These are phyloP conservation scores for Trematomus loennbergii DNA, from an alignment of 2,113 vertebrate species.

Conservation along the genomic window DNA sequence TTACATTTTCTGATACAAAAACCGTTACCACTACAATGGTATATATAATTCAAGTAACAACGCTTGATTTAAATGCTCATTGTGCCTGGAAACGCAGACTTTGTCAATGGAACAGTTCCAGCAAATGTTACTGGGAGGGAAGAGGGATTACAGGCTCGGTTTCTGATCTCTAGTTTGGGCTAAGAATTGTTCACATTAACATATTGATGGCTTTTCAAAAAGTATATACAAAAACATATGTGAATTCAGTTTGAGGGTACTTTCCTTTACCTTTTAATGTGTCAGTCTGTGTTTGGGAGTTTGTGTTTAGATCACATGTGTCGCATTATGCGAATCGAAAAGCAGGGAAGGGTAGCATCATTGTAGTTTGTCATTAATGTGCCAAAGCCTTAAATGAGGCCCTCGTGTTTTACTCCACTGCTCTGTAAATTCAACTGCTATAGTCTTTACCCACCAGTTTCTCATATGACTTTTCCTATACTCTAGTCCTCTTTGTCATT, in stretches of 20 bases:
- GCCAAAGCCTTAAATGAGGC: conserved; percentile 52
- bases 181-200: conserved; percentile 61
- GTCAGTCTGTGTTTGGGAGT: not conserved
- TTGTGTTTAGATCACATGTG: conserved; percentile 40
- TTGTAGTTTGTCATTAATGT: conserved; percentile 49
- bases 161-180: conserved; percentile 37
- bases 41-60: conserved; percentile 29
- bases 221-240: conserved; percentile 46
- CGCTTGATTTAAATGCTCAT: conserved; percentile 14
- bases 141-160: conserved; percentile 46
- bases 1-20: conserved; percentile 6
- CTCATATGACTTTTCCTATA: conserved; percentile 8
- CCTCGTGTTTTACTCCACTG: conserved; percentile 47
- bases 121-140: conserved; percentile 38
- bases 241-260: conserved; percentile 33
- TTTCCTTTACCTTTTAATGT: conserved; percentile 14
- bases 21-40: not conserved
- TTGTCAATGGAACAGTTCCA: conserved; percentile 21
- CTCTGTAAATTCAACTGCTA: conserved; percentile 37
- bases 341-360: conserved; percentile 35
- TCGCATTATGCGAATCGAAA: conserved; percentile 30
- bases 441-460: conserved; percentile 29
- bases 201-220: conserved; percentile 63
- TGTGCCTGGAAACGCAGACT: conserved; percentile 35
- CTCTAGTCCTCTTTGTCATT: not conserved